Base-by-base conservation (phyloP, 1,140 invertebrate genomes). In the Eumeta japonica region DNA sequence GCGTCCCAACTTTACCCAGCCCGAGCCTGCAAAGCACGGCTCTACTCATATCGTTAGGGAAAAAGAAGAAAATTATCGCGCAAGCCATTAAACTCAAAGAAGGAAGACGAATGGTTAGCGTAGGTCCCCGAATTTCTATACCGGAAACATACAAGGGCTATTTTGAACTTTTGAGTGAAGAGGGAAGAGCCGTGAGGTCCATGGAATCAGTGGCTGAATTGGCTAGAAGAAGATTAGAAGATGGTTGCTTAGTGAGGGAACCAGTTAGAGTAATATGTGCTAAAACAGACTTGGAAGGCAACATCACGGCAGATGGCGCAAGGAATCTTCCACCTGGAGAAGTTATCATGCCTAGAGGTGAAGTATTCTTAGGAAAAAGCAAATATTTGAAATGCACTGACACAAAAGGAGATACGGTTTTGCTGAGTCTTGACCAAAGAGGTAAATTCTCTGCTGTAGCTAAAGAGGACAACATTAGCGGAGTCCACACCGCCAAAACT, bases 61-160 rank as follows among this genome's bases (percentile, higher is more conserved):
- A 87, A 35, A 80, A 86, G 37, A 83, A 88, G 45, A 92, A 94
- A 61, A 88, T 95, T 40, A 82, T 93, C 17, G 87, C 87, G 0
- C 92, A 95, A 66, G 90, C 90, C 35, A 88, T 96, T 28, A 93
- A 92, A 76, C 84, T 94, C 56, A 92, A 94, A 64, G 92, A 95
- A 62, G 86, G 88, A 1, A 73, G 78, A 57, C 77, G 85, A 44
- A 83, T 86, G 48, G 87, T 88, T 14, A 87, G 83, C 40, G 81
- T 89, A 0, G 89, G 91, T 7, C 88, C 89, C 0, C 81, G 89
- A 52, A 76, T 96, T 27, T 84, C 90, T 29, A 94, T 97, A 34
- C 94, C 94, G 0, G 86, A 94, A 40, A 84, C 86, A 4, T 97
- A 93, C 64, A 80, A 86, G 43, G 94, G 94, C 3, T 96, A 90